Evolutionary conservation across 2,797 vertebrate genomes (phyloP), one percentile per base, ranked within the genome.

Genomic region (Chaetodon trifasciatus): DNA sequence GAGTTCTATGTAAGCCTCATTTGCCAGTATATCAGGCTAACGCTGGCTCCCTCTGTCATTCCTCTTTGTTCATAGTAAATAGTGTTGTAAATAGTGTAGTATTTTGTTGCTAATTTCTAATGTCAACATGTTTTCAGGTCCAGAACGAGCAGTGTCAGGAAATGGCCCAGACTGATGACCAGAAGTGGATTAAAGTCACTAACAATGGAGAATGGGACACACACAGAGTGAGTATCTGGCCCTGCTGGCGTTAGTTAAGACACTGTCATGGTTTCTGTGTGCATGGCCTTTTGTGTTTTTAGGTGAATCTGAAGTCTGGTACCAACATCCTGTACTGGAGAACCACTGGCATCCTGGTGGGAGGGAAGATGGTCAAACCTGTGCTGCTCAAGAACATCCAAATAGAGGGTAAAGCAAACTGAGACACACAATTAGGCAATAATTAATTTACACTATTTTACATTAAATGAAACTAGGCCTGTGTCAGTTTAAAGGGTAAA

Each of bases 121-220:
- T 57, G 24, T 56, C 40, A 23, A 65, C 61, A 1, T 71, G 3
- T 83, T 42, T 77, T 83, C 93, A 99, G 98, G 97, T 99, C 87
- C 98, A 99, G 90, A 99, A 99, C 44, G 98, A 99, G 79, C 98
- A 99, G 89, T 99, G 98, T 88, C 98, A 99, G 88, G 98, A 99
- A 90, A 97, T 97, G 96, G 96, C 96, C 28, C 93, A 94, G 79
- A 94, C 95, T 1, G 95, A 96, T 0, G 96, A 96, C 47, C 96
- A 98, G 87, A 99, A 98, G 86, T 99, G 97, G 98, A 97, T 99
- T 86, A 97, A 96, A 92, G 91, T 97, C 68, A 99, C 98, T 15
- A 97, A 93, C 79, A 97, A 95, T 0, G 96, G 97, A 71, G 96
- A 98, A 84, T 99, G 98, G 98, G 95, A 94, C 28, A 96, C 96